A percentile compares a stretch with the other conserved stretches of the same genome.
Conservation (phyloP, 2,113 vertebrate species). For the Machaerirhynchus nigripectus region DNA sequence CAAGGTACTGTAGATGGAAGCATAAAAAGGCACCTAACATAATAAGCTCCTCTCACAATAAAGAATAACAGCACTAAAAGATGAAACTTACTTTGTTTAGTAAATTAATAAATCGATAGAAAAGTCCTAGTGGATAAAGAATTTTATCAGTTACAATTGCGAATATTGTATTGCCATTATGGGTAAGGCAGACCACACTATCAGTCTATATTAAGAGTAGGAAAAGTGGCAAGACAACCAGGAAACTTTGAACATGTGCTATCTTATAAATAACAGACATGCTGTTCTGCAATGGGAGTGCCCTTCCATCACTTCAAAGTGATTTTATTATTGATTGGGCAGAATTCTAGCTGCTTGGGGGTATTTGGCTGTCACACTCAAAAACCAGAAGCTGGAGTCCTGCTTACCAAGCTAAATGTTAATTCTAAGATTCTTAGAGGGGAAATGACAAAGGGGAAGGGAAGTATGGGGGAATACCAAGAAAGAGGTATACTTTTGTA, state of each 20-base stretch:
- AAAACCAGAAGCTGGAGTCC: not conserved
- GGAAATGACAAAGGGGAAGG: not conserved
- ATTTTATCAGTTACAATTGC: not conserved
- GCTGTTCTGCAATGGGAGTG: not conserved
- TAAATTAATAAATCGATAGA: not conserved
- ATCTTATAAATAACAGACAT: not conserved
- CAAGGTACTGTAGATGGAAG: constrained; percentile 49
- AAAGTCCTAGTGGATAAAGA: not conserved
- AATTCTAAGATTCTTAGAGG: not conserved
- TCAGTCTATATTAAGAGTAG: not conserved
- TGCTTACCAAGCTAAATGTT: not conserved
- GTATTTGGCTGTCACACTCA: not conserved
- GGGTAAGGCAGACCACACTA: not conserved
- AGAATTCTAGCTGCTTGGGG: not conserved
- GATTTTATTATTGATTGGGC: not conserved
- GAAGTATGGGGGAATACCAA: not conserved
- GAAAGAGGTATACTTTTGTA: not conserved
- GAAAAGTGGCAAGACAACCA: not conserved
- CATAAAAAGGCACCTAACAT: not conserved
- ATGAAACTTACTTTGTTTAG: not conserved
- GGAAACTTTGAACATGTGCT: not conserved
- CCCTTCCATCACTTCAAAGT: not conserved
- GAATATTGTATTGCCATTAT: not conserved
- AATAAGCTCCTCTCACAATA: not conserved
- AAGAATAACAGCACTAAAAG: not conserved